Evolutionary conservation across 2,888 invertebrate species (phyloP).

Genomic region (Yponomeuta sedellus): DNA sequence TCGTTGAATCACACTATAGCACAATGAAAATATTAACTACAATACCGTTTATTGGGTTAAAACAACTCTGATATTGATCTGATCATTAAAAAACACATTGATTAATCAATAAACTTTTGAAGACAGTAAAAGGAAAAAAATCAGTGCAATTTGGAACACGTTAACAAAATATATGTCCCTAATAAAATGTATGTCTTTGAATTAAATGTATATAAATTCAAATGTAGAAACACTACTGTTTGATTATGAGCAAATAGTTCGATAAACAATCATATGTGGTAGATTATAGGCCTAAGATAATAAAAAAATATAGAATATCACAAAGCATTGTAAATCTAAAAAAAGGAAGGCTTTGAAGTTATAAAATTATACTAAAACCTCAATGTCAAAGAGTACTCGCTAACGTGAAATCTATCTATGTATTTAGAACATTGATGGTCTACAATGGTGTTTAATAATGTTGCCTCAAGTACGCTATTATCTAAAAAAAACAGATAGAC

Average conservation of each 20-base stretch:
- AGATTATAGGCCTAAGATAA: neutral
- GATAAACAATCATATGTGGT: neutral
- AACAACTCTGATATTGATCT: too few relatives aligned
- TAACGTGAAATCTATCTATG: neutral
- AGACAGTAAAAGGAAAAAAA: neutral
- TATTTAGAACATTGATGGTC: neutral
- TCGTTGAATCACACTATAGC: neutral
- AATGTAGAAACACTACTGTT: neutral
- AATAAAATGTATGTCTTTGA: neutral
- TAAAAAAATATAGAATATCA: constrained; percentile 6
- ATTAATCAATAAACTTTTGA: too few relatives aligned
- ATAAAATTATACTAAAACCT: neutral
- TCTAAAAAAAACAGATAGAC: neutral
- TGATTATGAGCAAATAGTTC: neutral
- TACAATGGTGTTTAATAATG: neutral
- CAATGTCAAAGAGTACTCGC: neutral
- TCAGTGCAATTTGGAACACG: constrained; percentile 41
- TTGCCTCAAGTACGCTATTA: neutral
- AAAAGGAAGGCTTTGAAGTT: neutral
- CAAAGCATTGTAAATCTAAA: constrained; percentile 1
- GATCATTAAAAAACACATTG: too few relatives aligned
- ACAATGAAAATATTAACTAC: neutral
- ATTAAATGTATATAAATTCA: neutral
- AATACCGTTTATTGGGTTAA: too few relatives aligned
- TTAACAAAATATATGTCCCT: constrained; percentile 16